Percentiles rank a stretch among this genome's conserved stretches.
Conservation (phyloP, 2,888 invertebrate species). For the Macrosiphum euphorbiae region DNA sequence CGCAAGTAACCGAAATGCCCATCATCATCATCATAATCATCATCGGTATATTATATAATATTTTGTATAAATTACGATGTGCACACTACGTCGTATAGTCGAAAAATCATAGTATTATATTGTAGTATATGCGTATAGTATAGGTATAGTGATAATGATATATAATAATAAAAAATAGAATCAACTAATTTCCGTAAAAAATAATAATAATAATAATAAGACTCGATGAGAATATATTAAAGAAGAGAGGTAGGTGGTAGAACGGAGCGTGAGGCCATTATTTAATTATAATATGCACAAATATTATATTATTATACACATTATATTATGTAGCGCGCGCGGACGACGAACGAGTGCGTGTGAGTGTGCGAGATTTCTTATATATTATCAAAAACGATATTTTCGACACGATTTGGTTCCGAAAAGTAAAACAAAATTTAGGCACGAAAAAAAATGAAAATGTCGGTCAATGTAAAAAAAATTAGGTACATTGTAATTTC, state of each 20-base stretch:
- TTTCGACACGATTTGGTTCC: neutral
- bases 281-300: neutral
- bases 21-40: neutral
- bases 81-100: neutral
- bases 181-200: neutral
- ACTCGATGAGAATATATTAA: neutral
- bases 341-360: neutral
- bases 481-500: neutral
- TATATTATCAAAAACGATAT: neutral
- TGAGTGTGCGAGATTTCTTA: neutral
- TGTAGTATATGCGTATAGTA: neutral
- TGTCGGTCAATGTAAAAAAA: neutral
- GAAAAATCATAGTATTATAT: neutral
- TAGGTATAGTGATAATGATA: neutral
- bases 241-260: conserved; percentile 45
- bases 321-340: neutral
- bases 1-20: neutral
- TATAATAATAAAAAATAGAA: conserved; percentile 1
- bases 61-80: neutral
- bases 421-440: neutral
- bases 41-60: neutral
- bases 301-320: neutral
- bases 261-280: neutral
- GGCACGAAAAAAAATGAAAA: neutral
- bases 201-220: neutral